Conservation (phyloP, 92 coral and sea anemone genomes). For the Paragorgia papillata region DNA sequence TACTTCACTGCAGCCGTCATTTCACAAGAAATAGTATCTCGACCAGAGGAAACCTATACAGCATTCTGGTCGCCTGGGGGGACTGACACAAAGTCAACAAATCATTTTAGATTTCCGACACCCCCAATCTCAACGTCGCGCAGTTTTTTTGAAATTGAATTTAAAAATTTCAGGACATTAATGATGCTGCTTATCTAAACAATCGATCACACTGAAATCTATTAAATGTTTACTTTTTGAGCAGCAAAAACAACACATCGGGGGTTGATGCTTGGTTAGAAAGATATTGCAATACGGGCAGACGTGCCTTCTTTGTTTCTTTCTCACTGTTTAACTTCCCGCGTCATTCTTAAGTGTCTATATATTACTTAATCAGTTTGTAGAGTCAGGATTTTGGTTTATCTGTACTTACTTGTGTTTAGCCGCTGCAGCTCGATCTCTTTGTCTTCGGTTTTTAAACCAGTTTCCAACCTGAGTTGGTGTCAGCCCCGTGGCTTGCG, state of each 20-base stretch:
- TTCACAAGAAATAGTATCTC: not conserved
- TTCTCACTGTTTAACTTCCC: not conserved
- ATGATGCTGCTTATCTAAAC: constrained; percentile 39
- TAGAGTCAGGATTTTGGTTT: too few species aligned
- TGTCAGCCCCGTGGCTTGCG: constrained; percentile 98
- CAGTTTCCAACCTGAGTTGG: constrained; percentile 99
- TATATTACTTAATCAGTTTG: too few species aligned
- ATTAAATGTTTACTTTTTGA: constrained; percentile 36
- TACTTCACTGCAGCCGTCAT: not conserved
- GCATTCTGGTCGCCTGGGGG: not conserved
- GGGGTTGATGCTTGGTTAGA: constrained; percentile 15
- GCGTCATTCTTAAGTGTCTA: too few species aligned
- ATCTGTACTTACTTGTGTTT: constrained; percentile 94
- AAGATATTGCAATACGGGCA: constrained; percentile 13
- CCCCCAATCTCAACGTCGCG: not conserved
- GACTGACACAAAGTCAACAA: not conserved
- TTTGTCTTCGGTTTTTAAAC: constrained; percentile 97
- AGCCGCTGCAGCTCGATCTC: constrained; percentile 99
- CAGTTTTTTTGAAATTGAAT: constrained; percentile 23
- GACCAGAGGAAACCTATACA: not conserved
- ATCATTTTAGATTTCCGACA: too few species aligned
- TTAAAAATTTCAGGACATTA: constrained; percentile 19
- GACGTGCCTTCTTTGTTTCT: too few species aligned
- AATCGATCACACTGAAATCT: constrained; percentile 36
- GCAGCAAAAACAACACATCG: constrained; percentile 37